Conservation (phyloP, 2,797 vertebrate species). For the Aplochiton taeniatus region DNA sequence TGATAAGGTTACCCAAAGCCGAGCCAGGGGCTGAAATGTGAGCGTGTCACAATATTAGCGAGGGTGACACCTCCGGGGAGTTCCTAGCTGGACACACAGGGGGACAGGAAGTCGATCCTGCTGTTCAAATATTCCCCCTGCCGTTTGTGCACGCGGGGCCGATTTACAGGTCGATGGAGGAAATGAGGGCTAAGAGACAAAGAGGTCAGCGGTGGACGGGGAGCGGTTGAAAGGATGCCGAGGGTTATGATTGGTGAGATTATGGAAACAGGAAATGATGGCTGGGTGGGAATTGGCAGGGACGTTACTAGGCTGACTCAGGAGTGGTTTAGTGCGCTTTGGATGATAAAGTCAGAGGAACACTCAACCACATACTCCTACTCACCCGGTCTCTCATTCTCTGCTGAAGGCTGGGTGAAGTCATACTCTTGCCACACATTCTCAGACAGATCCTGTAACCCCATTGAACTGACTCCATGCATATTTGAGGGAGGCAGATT, state of each 20-base stretch:
- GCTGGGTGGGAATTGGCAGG: conserved; percentile 10
- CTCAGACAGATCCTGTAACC: conserved; percentile 67
- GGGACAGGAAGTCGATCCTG: conserved; percentile 33
- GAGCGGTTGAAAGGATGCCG: conserved; percentile 21
- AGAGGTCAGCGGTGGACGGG: conserved; percentile 22
- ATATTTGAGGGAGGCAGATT: conserved; percentile 45
- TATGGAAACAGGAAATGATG: conserved; percentile 28
- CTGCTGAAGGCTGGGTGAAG: conserved; percentile 58
- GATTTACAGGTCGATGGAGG: conserved; percentile 26
- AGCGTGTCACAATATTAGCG: conserved; percentile 40
- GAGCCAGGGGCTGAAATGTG: conserved; percentile 15
- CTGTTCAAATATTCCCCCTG: conserved; percentile 32
- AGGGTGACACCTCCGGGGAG: conserved; percentile 10
- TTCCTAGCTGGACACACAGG: conserved; percentile 20
- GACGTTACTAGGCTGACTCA: conserved; percentile 37
- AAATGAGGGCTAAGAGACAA: conserved; percentile 29
- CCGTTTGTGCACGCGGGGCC: conserved; percentile 11
- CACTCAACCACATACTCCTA: background rate
- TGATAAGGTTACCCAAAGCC: conserved; percentile 15
- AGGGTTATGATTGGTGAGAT: conserved; percentile 23
- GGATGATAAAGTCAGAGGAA: conserved; percentile 35
- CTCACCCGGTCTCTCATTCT: conserved; percentile 49
- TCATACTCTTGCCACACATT: conserved; percentile 70
- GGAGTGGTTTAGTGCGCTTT: conserved; percentile 30
- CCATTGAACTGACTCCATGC: conserved; percentile 63